Conservation (phyloP, 2,888 invertebrate genomes). For the Drosophila quinaria region DNA sequence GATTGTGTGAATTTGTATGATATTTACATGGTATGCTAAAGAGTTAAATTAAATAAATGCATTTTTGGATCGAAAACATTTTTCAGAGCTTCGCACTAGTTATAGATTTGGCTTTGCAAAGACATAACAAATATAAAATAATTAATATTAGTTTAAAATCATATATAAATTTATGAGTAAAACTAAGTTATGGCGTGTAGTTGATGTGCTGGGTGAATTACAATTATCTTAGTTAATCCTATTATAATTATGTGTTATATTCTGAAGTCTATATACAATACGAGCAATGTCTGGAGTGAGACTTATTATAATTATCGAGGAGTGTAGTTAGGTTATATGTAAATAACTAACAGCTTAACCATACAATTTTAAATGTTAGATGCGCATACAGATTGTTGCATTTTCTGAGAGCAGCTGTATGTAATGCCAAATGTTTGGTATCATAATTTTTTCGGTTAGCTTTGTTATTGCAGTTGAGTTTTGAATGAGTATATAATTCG, state of each 20-base stretch:
- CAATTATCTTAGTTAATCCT: constrained; percentile 25
- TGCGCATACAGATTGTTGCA: constrained; percentile 51
- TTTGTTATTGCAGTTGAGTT: constrained; percentile 22
- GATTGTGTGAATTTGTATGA: constrained; percentile 18
- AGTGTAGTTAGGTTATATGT: constrained; percentile 34
- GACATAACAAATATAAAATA: constrained; percentile 43
- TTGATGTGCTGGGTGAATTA: constrained; percentile 51
- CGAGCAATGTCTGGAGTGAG: constrained; percentile 29
- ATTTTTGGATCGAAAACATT: constrained; percentile 56
- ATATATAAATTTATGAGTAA: constrained; percentile 26
- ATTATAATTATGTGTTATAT: constrained; percentile 18
- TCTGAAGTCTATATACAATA: constrained; percentile 63
- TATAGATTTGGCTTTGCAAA: constrained; percentile 76
- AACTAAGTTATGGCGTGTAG: constrained; percentile 71
- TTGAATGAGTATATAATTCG: constrained; percentile 40
- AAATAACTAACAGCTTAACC: constrained; percentile 32
- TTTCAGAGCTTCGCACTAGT: constrained; percentile 57
- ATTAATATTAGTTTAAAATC: constrained; percentile 15
- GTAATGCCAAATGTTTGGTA: neutral
- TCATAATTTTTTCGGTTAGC: constrained; percentile 7
- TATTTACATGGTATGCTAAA: constrained; percentile 64
- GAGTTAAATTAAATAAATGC: constrained; percentile 73
- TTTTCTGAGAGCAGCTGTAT: constrained; percentile 44
- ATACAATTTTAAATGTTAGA: constrained; percentile 18
- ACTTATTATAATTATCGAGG: constrained; percentile 43